Percentiles rank a stretch among this genome's conserved stretches.
phyloP scores from a whole-genome alignment of 37 sponge, comb jelly and placozoan species.

The Chondrosia reniformis region DNA sequence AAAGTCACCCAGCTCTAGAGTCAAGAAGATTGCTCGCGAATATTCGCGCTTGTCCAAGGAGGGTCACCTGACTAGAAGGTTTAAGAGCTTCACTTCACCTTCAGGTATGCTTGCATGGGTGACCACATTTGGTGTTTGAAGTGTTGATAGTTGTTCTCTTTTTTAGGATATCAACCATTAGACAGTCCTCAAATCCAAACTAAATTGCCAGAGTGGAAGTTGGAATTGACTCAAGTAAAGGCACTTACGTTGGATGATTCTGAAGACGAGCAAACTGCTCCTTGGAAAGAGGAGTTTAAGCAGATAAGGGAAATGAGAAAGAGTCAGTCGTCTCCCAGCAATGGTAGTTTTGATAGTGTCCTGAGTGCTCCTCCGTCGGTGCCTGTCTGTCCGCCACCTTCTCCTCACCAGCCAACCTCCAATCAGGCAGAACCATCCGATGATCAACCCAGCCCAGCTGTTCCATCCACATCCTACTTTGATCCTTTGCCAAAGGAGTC shows the following conservation, averaged over 20 bases:
- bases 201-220: background rate
- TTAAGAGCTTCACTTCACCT: background rate
- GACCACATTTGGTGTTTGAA: background rate
- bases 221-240: background rate
- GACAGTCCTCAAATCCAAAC: background rate
- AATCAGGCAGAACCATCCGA: background rate
- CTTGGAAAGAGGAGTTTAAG: constrained; percentile 2
- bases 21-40: constrained; percentile 6
- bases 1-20: background rate
- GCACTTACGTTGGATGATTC: background rate
- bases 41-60: background rate
- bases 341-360: background rate
- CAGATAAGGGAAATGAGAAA: background rate
- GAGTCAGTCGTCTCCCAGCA: background rate
- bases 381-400: background rate
- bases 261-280: background rate
- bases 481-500: background rate
- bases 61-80: background rate
- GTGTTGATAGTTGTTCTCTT: too few relatives aligned
- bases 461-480: background rate
- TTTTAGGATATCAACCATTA: too few relatives aligned
- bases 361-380: background rate
- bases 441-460: background rate
- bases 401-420: background rate
- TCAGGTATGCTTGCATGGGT: background rate